These are phyloP conservation scores for Ctenodactylus gundi DNA, from an alignment of 2,113 vertebrate genomes.

Conservation along the genomic window DNA sequence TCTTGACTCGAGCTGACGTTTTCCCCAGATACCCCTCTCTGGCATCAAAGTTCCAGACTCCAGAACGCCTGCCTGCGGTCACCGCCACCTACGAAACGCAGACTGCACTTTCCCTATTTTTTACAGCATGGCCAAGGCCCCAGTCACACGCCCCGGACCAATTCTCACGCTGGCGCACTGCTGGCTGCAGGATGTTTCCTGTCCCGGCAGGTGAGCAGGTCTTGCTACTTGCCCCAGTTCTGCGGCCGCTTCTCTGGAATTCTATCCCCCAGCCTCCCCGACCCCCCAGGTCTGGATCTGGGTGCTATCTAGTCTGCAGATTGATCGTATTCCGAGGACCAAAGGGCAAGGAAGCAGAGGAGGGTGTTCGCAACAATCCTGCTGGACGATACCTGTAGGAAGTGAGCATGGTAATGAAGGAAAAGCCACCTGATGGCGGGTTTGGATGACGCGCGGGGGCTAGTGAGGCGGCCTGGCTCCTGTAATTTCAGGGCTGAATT, in stretches of 20 bases:
- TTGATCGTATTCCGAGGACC: constrained; percentile 41
- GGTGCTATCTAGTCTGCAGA: not conserved
- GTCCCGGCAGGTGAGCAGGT: not conserved
- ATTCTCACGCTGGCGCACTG: not conserved
- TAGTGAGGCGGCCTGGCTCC: constrained; percentile 38
- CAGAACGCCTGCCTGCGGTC: not conserved
- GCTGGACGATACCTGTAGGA: constrained; percentile 47
- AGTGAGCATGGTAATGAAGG: constrained; percentile 11
- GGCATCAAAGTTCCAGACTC: not conserved
- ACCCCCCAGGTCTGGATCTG: not conserved
- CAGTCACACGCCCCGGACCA: not conserved
- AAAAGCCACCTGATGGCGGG: constrained; percentile 23
- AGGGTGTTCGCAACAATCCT: not conserved
- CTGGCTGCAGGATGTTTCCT: not conserved
- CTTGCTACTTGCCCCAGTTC: not conserved
- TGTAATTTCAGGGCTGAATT: constrained; percentile 17
- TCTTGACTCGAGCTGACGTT: not conserved
- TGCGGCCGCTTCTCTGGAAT: not conserved
- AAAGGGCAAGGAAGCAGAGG: constrained; percentile 38
- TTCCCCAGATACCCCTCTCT: not conserved
- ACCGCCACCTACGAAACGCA: not conserved
- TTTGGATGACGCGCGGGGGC: not conserved
- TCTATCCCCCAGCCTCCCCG: not conserved
- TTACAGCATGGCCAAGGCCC: not conserved
- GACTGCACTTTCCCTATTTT: not conserved